phyloP scores from a whole-genome alignment of 2,113 vertebrate species.

The Prunella fulvescens region DNA sequence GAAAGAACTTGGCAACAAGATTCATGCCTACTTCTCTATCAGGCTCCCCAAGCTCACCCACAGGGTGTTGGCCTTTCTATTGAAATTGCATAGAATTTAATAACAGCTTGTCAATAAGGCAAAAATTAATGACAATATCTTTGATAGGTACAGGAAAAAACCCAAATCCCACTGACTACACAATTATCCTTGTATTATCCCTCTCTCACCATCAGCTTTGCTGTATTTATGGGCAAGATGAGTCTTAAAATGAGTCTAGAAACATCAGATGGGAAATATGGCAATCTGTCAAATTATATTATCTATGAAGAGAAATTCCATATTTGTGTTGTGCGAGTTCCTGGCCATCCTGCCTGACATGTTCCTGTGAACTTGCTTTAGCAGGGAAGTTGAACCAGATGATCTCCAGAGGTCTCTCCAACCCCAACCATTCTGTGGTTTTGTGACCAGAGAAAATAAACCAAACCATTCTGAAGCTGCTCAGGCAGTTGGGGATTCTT shows the following conservation, averaged over 20 bases:
- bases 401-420: not conserved
- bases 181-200: not conserved
- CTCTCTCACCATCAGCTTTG: not conserved
- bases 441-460: not conserved
- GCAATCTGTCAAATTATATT: not conserved
- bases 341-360: not conserved
- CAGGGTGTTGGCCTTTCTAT: not conserved
- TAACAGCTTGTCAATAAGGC: not conserved
- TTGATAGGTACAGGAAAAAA: not conserved
- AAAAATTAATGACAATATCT: not conserved
- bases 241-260: not conserved
- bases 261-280: not conserved
- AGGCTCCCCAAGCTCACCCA: not conserved
- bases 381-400: not conserved
- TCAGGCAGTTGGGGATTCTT: not conserved
- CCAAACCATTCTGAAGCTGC: not conserved
- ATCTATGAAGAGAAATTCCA: not conserved
- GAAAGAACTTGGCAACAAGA: not conserved
- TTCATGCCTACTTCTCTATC: not conserved
- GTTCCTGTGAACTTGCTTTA: not conserved
- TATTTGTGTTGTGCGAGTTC: accelerated
- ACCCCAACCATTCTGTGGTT: not conserved
- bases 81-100: not conserved
- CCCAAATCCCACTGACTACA: not conserved
- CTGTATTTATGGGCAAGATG: not conserved